These are phyloP conservation scores for Drosophila helvetica DNA, from an alignment of 2,888 invertebrate species.

Conservation along the genomic window DNA sequence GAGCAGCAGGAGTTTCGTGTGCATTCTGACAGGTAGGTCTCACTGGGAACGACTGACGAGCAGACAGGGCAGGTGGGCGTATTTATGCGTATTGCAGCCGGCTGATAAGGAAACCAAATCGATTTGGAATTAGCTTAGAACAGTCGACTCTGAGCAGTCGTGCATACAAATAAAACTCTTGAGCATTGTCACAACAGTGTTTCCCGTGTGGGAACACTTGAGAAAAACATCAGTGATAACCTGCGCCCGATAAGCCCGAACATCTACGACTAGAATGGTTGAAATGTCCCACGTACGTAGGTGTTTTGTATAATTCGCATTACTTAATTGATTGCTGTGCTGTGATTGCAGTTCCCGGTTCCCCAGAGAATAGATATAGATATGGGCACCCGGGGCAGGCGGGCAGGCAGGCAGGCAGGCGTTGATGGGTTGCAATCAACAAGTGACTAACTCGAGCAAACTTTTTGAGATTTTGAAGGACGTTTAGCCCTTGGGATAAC, in stretches of 20 bases:
- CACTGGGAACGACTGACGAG: conserved; percentile 9
- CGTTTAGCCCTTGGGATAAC: neutral
- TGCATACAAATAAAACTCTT: conserved; percentile 45
- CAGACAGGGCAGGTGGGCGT: neutral
- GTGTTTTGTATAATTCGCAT: conserved; percentile 16
- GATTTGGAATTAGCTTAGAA: conserved; percentile 7
- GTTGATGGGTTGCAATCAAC: neutral
- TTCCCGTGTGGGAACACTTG: conserved; percentile 30
- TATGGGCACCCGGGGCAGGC: neutral
- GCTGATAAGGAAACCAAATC: conserved; percentile 18
- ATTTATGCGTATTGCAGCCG: conserved; percentile 17
- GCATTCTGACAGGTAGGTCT: neutral
- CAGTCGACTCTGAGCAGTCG: conserved; percentile 1
- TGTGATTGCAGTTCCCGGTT: conserved; percentile 37
- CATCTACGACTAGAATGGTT: neutral
- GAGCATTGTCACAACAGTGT: conserved; percentile 39
- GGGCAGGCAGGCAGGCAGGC: too few relatives aligned
- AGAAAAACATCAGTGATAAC: conserved; percentile 31
- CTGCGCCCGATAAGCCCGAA: conserved; percentile 40
- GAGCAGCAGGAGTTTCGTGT: conserved; percentile 33
- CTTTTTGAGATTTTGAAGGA: neutral
- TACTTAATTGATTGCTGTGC: conserved; percentile 26
- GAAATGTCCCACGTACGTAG: neutral
- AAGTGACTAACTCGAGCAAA: neutral
- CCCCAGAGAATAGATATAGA: conserved; percentile 11